Evolutionary conservation across 2,113 vertebrate species (phyloP).

Genomic region (Sisor rabdophorus): DNA sequence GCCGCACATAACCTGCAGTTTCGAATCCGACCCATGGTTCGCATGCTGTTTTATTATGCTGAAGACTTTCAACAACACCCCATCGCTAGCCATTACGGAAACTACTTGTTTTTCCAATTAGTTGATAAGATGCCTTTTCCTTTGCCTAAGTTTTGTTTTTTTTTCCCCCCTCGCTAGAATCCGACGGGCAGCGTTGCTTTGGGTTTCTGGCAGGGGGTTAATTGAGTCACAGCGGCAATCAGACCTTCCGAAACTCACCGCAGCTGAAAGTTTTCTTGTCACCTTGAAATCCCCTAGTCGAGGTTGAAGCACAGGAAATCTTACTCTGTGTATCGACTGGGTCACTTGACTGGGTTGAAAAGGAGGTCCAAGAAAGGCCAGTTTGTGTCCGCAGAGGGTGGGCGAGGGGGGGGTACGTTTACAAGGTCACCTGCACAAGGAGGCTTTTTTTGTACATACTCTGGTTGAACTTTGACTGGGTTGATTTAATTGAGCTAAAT

Average conservation of each 20-base stretch:
- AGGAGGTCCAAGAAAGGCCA: constrained; percentile 10
- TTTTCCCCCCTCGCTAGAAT: neutral
- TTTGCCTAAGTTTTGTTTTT: neutral
- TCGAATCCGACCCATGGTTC: neutral
- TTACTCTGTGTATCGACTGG: constrained; percentile 32
- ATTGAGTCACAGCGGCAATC: constrained; percentile 41
- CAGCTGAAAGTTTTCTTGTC: constrained; percentile 29
- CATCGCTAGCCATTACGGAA: constrained; percentile 24
- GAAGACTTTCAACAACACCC: constrained; percentile 14
- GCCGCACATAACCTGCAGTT: neutral
- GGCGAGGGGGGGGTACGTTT: no score
- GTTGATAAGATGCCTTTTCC: constrained; percentile 32
- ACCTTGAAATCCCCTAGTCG: constrained; percentile 36
- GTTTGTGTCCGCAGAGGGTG: constrained; percentile 1
- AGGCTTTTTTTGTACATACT: constrained; percentile 61
- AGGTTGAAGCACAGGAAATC: constrained; percentile 28
- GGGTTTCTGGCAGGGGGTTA: constrained; percentile 41
- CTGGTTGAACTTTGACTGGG: constrained; percentile 58
- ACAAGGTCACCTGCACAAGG: constrained; percentile 50
- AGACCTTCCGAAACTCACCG: constrained; percentile 31
- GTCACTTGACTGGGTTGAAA: constrained; percentile 24
- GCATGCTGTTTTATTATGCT: neutral
- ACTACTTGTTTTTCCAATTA: constrained; percentile 40
- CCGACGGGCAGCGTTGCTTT: constrained; percentile 29
- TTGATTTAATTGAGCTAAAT: constrained; percentile 75